Base-by-base conservation (phyloP, 2,797 vertebrate genomes). In the Trachurus trachurus region DNA sequence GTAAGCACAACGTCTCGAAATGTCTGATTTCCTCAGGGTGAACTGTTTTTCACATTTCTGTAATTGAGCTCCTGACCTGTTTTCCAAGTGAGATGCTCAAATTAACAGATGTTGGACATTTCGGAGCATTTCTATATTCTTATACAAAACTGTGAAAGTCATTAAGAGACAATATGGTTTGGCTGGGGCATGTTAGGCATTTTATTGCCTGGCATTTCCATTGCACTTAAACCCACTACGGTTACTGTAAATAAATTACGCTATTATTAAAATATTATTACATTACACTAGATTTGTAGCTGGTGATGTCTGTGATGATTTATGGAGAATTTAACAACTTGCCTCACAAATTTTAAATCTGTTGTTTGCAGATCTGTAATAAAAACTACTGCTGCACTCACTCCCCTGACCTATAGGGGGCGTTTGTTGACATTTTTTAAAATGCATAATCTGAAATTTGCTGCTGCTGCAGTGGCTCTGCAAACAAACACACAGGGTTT, bases 71-170 rank as follows among this genome's bases (percentile, higher is more conserved):
- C 61, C 39, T 21, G 11, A 66, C 71, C 39, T 34, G 0, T 45
- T 47, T 64, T 62, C 58, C 74, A 68, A 53, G 26, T 12, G n/a
- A 57, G 42, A 62, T n/a, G 11, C 26, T 64, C 29, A 45, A 37
- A 52, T 67, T 9, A 57, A 19, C 44, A 67, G 68, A 44, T 63
- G 44, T 13, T 58, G 6, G 56, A 62, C 26, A 37, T 78, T 74
- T 40, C 59, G 42, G 31, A 64, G 69, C 49, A 56, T n/a, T 45
- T 45, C 37, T 31, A 29, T 50, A 66, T 40, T 34, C 56, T 49
- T 42, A 66, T 22, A 76, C 26, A 53, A n/a, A 52, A 57, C 67
- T 72, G 44, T 71, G 57, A 44, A 81, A 67, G 62, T 52, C 16
- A 58, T 68, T 67, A 12, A 53, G 44, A 16, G 58, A 67, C 29